phyloP scores from a whole-genome alignment of 2,797 vertebrate species.

The Lepilemur septentrionalis region DNA sequence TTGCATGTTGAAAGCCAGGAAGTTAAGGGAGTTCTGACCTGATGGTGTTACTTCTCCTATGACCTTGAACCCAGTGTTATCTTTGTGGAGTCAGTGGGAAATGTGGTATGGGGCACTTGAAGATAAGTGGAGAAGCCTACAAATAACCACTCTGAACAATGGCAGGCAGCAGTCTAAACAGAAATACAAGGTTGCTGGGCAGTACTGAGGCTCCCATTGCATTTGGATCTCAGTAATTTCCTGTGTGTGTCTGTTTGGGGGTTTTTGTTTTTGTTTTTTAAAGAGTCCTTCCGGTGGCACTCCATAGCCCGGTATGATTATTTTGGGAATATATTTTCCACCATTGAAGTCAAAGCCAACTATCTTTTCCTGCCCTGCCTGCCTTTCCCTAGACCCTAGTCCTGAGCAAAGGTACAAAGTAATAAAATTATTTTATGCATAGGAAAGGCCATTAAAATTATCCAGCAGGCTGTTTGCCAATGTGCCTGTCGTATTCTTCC shows the following conservation, averaged over 20 bases:
- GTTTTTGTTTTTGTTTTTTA: background rate
- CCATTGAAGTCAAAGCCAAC: background rate
- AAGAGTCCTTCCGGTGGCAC: background rate
- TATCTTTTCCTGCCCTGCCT: background rate
- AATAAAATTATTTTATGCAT: slow-evolving; percentile 60
- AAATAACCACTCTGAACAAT: background rate
- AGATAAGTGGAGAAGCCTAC: background rate
- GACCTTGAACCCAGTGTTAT: background rate
- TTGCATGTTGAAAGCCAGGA: background rate
- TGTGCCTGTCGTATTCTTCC: background rate
- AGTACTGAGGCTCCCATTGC: background rate
- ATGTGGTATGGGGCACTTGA: background rate
- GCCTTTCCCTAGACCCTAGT: slow-evolving; percentile 10
- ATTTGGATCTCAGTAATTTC: background rate
- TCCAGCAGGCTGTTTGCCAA: slow-evolving; percentile 15
- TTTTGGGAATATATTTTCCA: background rate
- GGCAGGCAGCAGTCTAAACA: background rate
- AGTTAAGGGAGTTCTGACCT: background rate
- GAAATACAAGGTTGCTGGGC: background rate
- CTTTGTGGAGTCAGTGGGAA: rapidly evolving
- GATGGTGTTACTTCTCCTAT: background rate
- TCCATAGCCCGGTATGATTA: background rate
- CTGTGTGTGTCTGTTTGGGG: background rate
- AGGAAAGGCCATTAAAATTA: slow-evolving; percentile 68
- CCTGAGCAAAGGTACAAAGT: slow-evolving; percentile 50